Evolutionary conservation across 2,888 invertebrate species (phyloP).

Genomic region (Ornithoptera priamus): DNA sequence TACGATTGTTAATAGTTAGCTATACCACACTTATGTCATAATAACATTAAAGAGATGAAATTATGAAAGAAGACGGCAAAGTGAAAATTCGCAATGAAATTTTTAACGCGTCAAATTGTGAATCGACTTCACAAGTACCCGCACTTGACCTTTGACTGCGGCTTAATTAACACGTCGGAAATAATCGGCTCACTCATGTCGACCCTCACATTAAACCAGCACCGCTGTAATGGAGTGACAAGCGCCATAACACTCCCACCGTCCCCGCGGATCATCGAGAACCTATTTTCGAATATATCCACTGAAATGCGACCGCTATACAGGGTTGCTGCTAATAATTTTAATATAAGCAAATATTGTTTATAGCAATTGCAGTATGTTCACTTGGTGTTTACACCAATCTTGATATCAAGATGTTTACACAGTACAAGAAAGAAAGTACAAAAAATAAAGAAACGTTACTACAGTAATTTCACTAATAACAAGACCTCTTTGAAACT

Average conservation of each 20-base stretch:
- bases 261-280: conserved; percentile 44
- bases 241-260: conserved; percentile 51
- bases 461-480: no score
- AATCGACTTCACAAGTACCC: conserved; percentile 13
- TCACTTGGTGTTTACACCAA: no score
- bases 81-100: background rate
- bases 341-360: background rate
- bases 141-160: conserved; percentile 50
- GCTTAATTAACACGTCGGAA: conserved; percentile 58
- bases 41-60: no score
- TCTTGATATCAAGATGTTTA: no score
- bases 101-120: conserved; percentile 6
- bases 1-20: no score
- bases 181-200: conserved; percentile 41
- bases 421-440: no score
- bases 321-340: conserved; percentile 41
- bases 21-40: no score
- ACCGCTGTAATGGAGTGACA: conserved; percentile 63
- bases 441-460: no score
- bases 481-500: no score
- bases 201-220: conserved; percentile 46
- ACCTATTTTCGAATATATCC: conserved; percentile 44
- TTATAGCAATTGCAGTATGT: no score
- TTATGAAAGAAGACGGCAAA: background rate
- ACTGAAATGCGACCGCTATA: conserved; percentile 37